Evolutionary conservation across 2,797 vertebrate genomes (phyloP).

Genomic region (Rhincodon typus): DNA sequence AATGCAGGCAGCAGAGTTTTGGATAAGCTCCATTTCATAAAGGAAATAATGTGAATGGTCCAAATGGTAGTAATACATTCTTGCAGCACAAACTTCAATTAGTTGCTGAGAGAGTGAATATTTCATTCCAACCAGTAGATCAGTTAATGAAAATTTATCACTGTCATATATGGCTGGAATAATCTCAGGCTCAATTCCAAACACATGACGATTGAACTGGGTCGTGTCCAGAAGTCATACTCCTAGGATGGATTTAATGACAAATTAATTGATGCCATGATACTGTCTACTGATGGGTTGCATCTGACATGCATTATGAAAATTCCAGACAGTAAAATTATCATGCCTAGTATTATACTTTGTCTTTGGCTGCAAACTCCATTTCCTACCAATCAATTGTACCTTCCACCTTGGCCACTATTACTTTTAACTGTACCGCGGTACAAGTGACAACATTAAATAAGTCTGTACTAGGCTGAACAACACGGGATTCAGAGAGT

Average conservation of each 20-base stretch:
- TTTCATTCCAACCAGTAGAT: not conserved
- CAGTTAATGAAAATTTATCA: not conserved
- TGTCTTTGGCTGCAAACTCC: not conserved
- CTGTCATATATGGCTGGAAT: not conserved
- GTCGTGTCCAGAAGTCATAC: not conserved
- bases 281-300: not conserved
- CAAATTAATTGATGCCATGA: not conserved
- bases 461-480: not conserved
- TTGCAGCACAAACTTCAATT: not conserved
- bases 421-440: too few relatives aligned
- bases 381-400: not conserved
- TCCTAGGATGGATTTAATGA: not conserved
- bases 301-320: not conserved
- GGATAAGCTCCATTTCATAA: not conserved
- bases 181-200: not conserved
- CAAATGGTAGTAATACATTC: not conserved
- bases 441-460: too few relatives aligned
- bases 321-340: not conserved
- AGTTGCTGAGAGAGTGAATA: not conserved
- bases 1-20: not conserved
- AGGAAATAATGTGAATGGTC: not conserved
- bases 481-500: too few relatives aligned
- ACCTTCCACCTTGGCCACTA: not conserved
- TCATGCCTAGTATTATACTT: not conserved
- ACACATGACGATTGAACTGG: not conserved